Base-by-base conservation (phyloP, 2,113 vertebrate species). In the Scartelaos histophorus region DNA sequence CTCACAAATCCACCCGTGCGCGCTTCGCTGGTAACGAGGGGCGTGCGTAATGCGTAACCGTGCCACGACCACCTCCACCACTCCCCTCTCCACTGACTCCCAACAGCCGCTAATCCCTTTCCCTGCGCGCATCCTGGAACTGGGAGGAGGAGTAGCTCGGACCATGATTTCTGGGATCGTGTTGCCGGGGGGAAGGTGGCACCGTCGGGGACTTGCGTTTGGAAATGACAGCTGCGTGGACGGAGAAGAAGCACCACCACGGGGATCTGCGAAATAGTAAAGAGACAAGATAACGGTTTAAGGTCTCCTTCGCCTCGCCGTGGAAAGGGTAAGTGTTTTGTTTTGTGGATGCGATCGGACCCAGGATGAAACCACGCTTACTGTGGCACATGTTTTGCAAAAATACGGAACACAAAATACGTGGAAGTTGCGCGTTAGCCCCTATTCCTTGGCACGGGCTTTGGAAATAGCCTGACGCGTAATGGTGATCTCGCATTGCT, bases 171-270 rank as follows among this genome's bases (percentile, higher is more conserved):
- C 83, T 89, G 89, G 88, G 84, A 82, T 82, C 66, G 76, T 85
- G 90, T 91, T 89, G 85, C 83, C 85, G 73, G 85, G 88, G 85
- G 90, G 82, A 87, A 87, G 85, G 91, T 85, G 91, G 89, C 72
- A 25, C 57, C 57, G 86, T 58, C 66, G 24, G 85, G 91, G 87
- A 93, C 90, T 24, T 57, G 21, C 24, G 7, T n/a, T 58, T 93
- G 93, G 93, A 92, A 88, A 93, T 93, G 92, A 92, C 91, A 82
- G 87, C 88, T 84, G 83, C 85, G 17, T 56, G 53, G 53, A 56
- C 38, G 87, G 86, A 82, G 87, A 87, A 82, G 90, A 29, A 90
- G 47, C 47, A 90, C 80, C 80, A 82, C 56, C 78, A 64, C 85
- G 68, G 72, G 80, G 69, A 87, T 45, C 85, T 61, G 66, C 58